phyloP scores from a whole-genome alignment of 1,140 invertebrate genomes.

The Chironomus tepperi region DNA sequence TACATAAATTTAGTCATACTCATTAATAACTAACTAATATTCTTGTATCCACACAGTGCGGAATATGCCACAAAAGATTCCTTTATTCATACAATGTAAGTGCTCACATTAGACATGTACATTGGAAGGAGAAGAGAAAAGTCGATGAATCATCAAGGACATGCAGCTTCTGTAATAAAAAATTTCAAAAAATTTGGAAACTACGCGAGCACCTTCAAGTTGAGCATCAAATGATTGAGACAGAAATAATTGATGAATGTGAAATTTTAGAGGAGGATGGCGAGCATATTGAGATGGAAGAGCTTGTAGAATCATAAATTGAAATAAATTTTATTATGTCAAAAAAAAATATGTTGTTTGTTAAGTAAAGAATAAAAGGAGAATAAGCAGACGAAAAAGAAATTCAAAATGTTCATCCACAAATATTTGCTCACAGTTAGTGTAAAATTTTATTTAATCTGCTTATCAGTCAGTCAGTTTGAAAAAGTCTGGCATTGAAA shows the following conservation, averaged over 20 bases:
- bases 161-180: not conserved
- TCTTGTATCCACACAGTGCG: not conserved
- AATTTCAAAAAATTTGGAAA: constrained; percentile 7
- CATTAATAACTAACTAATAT: too few species aligned
- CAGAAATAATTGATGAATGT: not conserved
- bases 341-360: not conserved
- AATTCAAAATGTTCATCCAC: not conserved
- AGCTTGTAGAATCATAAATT: not conserved
- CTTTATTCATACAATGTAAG: not conserved
- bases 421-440: not conserved
- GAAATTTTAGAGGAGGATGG: too few species aligned
- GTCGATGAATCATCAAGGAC: not conserved
- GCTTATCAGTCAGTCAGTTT: constrained; percentile 4
- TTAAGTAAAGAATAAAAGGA: not conserved
- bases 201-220: not conserved
- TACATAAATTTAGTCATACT: too few species aligned
- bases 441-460: not conserved
- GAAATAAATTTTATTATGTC: not conserved
- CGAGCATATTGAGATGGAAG: not conserved
- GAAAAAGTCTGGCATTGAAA: not conserved
- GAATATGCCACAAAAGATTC: not conserved
- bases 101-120: not conserved
- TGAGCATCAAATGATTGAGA: not conserved
- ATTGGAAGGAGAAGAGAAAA: not conserved
- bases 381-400: not conserved